These are phyloP conservation scores for Strigamia transsilvanica DNA, from an alignment of 2,888 invertebrate species.

Conservation along the genomic window DNA sequence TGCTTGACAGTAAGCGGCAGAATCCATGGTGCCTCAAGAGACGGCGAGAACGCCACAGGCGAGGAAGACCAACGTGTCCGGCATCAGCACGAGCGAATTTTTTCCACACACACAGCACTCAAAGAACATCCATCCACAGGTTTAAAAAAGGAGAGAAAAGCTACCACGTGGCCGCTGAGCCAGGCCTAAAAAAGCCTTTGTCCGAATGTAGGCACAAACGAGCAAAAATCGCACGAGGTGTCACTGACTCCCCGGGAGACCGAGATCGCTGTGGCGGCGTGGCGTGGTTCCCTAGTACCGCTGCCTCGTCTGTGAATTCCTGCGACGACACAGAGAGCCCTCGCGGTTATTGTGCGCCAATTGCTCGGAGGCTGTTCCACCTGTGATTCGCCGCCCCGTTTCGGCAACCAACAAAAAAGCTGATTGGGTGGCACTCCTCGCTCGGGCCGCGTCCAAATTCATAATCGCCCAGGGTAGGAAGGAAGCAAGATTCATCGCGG, in stretches of 20 bases:
- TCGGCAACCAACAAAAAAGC: slow-evolving; percentile 53
- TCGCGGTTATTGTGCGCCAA: slow-evolving; percentile 53
- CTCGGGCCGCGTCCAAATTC: slow-evolving; percentile 48
- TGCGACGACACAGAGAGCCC: slow-evolving; percentile 33
- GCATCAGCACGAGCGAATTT: slow-evolving; percentile 5
- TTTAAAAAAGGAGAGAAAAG: neutral
- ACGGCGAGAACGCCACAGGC: slow-evolving; percentile 38
- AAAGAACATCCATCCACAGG: slow-evolving; percentile 39
- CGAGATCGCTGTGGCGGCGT: slow-evolving; percentile 19
- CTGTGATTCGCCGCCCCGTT: slow-evolving; percentile 43
- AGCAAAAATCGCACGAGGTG: slow-evolving; percentile 5
- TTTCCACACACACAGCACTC: slow-evolving; percentile 33
- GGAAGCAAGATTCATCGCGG: slow-evolving; percentile 20
- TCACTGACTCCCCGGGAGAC: slow-evolving; percentile 38
- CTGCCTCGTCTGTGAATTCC: slow-evolving; percentile 33
- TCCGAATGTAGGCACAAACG: neutral
- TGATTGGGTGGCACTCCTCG: slow-evolving; percentile 53
- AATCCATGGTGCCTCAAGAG: slow-evolving; percentile 40
- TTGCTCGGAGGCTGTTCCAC: slow-evolving; percentile 54
- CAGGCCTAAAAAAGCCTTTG: neutral
- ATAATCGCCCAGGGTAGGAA: slow-evolving; percentile 50
- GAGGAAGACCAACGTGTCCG: slow-evolving; percentile 31
- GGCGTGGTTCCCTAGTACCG: slow-evolving; percentile 20
- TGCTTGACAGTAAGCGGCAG: slow-evolving; percentile 34
- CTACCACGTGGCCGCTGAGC: slow-evolving; percentile 5